Evolutionary conservation across 2,113 vertebrate species (phyloP).

Genomic region (Macrotus californicus): DNA sequence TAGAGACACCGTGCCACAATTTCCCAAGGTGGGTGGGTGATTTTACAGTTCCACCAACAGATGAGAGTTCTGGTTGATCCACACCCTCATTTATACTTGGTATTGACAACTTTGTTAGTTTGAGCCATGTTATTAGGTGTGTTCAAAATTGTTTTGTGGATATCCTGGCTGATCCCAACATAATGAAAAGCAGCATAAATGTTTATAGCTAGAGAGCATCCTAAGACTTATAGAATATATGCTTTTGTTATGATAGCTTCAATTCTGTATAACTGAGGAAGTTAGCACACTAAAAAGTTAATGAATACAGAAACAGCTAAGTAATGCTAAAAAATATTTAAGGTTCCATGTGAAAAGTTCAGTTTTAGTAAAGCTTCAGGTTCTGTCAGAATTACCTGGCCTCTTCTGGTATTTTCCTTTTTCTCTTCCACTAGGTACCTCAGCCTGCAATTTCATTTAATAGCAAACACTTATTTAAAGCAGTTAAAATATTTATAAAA

Average conservation of each 20-base stretch:
- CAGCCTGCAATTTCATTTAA: background rate
- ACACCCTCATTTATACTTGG: background rate
- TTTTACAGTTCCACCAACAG: background rate
- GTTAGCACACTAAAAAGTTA: background rate
- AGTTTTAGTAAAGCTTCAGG: background rate
- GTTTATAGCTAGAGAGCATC: background rate
- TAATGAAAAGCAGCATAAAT: background rate
- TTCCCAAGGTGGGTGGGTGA: background rate
- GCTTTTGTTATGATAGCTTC: background rate
- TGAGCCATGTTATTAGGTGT: background rate
- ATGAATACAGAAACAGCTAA: background rate
- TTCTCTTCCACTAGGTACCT: background rate
- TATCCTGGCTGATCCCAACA: background rate
- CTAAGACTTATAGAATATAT: background rate
- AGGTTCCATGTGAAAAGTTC: background rate
- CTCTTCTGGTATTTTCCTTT: background rate
- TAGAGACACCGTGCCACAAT: background rate
- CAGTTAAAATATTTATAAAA: constrained; percentile 38
- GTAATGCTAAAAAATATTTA: background rate
- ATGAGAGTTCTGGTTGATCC: background rate
- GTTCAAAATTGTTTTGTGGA: background rate
- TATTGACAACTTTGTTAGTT: background rate
- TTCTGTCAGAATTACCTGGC: background rate
- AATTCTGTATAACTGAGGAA: background rate
- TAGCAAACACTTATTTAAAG: constrained; percentile 23